These are phyloP conservation scores for Harpalus rubripes DNA, from an alignment of 2,888 invertebrate species.

Conservation along the genomic window DNA sequence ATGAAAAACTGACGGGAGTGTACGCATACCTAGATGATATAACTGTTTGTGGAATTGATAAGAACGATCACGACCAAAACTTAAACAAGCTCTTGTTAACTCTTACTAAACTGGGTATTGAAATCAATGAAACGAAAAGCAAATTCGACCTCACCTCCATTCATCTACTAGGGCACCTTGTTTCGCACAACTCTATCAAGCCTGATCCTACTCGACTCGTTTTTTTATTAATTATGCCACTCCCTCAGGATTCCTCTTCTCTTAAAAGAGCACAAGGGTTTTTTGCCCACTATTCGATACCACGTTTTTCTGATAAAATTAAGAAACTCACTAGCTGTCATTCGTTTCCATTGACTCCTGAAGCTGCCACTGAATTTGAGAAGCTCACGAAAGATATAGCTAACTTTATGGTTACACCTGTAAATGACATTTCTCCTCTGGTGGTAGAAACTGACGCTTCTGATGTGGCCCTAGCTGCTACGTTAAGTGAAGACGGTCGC, in stretches of 20 bases:
- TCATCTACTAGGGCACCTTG: neutral
- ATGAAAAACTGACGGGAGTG: conserved; percentile 32
- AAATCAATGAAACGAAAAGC: neutral
- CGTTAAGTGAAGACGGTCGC: too few species aligned
- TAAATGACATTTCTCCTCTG: conserved; percentile 12
- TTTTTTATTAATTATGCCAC: neutral
- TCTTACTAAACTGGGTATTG: neutral
- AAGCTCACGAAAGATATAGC: too few species aligned
- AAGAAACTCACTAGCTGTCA: neutral
- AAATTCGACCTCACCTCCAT: neutral
- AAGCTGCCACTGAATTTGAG: neutral
- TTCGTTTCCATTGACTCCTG: neutral
- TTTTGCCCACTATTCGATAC: conserved; percentile 4
- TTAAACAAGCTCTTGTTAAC: conserved; percentile 9
- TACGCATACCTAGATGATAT: conserved; percentile 61
- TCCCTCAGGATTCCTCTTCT: neutral
- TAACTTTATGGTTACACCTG: too few species aligned
- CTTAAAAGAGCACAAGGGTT: neutral
- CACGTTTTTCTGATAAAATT: conserved; percentile 9
- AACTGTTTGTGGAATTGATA: conserved; percentile 65
- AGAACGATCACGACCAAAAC: conserved; percentile 66
- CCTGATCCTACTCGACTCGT: neutral
- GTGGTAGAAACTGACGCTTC: too few species aligned
- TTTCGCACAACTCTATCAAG: neutral
- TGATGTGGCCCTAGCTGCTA: too few species aligned